A percentile compares a stretch with the other conserved stretches of the same genome.
Evolutionary conservation across 2,113 vertebrate species (phyloP).

Genomic region (Pterocles orientalis): DNA sequence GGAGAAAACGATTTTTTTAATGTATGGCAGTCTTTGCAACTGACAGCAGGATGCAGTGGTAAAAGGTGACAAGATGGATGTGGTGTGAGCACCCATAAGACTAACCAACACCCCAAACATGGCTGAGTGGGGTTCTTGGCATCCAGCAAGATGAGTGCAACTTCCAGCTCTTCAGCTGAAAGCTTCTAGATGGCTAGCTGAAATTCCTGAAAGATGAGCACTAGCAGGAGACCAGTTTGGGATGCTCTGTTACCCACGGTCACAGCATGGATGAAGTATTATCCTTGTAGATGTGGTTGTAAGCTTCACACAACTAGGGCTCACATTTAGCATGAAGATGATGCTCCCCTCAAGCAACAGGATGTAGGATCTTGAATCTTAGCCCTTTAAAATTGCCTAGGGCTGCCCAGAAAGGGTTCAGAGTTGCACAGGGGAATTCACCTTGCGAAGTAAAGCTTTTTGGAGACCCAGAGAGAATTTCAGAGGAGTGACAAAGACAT

Average conservation of each 20-base stretch:
- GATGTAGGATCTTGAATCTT: neutral
- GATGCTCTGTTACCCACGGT: neutral
- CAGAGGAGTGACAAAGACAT: neutral
- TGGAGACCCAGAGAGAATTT: neutral
- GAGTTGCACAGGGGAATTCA: neutral
- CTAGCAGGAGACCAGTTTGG: neutral
- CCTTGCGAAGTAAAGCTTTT: neutral
- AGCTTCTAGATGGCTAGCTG: neutral
- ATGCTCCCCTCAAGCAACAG: neutral
- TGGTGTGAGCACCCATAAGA: neutral
- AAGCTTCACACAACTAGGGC: neutral
- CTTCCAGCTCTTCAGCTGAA: neutral
- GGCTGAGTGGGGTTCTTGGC: neutral
- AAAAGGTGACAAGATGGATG: neutral
- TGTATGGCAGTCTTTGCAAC: neutral
- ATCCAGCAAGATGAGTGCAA: fast-evolving
- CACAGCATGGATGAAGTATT: neutral
- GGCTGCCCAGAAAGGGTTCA: neutral
- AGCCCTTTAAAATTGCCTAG: neutral
- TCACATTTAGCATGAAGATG: neutral
- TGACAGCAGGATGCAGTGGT: neutral
- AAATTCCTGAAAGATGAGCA: neutral
- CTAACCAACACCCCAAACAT: neutral
- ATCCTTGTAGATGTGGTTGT: neutral
- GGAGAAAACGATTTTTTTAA: neutral